Conservation (phyloP, 2,113 vertebrate species). For the Trematomus loennbergii region DNA sequence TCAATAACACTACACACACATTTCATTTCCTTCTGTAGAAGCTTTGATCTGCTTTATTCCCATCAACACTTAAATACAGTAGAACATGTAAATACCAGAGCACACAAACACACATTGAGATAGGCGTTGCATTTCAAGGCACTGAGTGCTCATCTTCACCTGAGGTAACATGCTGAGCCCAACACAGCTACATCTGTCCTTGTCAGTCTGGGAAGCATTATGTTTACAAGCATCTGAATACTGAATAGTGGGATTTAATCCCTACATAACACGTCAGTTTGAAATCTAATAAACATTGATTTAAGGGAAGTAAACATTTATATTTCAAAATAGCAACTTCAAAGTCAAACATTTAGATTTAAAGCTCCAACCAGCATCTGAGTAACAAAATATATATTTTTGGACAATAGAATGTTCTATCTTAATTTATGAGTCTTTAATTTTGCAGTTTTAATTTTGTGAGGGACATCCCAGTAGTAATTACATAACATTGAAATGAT, state of each 20-base stretch:
- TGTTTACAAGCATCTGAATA: not conserved
- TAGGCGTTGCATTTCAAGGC: constrained; percentile 56
- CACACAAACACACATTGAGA: constrained; percentile 26
- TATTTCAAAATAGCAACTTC: too few relatives aligned
- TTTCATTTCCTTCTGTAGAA: not conserved
- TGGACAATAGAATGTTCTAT: not conserved
- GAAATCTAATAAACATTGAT: not conserved
- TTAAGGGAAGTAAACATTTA: not conserved
- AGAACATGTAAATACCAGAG: constrained; percentile 4
- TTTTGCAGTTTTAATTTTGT: too few relatives aligned
- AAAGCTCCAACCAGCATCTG: too few relatives aligned
- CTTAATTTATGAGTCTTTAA: not conserved
- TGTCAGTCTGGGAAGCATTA: not conserved
- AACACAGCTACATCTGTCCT: not conserved
- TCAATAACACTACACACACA: not conserved
- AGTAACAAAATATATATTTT: too few relatives aligned
- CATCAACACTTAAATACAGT: constrained; percentile 1
- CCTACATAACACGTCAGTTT: not conserved
- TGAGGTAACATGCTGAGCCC: constrained; percentile 10
- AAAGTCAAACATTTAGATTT: too few relatives aligned
- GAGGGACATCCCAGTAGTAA: too few relatives aligned
- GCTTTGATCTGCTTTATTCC: not conserved
- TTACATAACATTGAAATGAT: not conserved
- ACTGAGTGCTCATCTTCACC: constrained; percentile 38
- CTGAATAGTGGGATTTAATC: not conserved